These are phyloP conservation scores for Cardiocondyla obscurior DNA, from an alignment of 1,140 invertebrate species.

Conservation along the genomic window DNA sequence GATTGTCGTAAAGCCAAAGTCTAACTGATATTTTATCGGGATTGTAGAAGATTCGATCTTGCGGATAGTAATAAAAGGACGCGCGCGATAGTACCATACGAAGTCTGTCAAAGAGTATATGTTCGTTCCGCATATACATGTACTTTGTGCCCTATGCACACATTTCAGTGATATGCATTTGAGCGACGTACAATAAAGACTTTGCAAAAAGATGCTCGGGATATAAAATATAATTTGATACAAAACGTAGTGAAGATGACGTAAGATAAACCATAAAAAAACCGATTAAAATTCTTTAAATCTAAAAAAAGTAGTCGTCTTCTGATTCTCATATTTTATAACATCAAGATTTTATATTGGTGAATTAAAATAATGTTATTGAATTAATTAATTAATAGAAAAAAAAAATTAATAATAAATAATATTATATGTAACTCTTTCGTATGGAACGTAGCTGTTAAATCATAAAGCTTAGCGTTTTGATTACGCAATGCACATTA, in stretches of 20 bases:
- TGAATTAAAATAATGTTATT: no score
- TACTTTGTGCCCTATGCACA: not conserved
- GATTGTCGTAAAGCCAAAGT: slow-evolving; percentile 60
- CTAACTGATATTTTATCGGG: slow-evolving; percentile 62
- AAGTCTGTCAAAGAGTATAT: not conserved
- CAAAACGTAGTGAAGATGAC: not conserved
- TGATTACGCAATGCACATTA: not conserved
- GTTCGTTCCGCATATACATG: not conserved
- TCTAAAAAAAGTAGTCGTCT: not conserved
- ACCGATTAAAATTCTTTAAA: no score
- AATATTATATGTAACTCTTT: not conserved
- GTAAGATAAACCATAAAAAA: not conserved
- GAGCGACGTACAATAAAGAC: not conserved
- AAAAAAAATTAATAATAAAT: no score
- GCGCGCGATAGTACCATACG: not conserved
- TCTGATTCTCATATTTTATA: not conserved
- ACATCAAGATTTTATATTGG: not conserved
- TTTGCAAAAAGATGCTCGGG: not conserved
- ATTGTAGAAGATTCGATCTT: slow-evolving; percentile 34
- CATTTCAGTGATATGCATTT: not conserved
- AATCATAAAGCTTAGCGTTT: not conserved
- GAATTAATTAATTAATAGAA: no score
- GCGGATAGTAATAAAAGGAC: slow-evolving; percentile 42
- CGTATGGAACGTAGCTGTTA: not conserved
- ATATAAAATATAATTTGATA: not conserved